phyloP scores from a whole-genome alignment of 2,797 vertebrate genomes.

The Siniperca undulata region DNA sequence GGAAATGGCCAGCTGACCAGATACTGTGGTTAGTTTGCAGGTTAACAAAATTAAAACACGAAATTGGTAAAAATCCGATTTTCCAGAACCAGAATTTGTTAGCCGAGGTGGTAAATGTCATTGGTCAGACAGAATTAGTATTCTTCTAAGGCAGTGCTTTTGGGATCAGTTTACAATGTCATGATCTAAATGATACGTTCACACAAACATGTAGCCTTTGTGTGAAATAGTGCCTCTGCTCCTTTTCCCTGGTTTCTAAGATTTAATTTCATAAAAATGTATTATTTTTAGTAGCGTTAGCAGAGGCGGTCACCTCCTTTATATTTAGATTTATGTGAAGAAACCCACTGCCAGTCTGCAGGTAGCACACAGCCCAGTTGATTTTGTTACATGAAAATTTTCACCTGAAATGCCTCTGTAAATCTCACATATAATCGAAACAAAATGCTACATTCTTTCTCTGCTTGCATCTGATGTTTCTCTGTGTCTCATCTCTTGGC shows the following conservation, averaged over 20 bases:
- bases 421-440: neutral
- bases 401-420: neutral
- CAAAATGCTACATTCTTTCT: accelerated
- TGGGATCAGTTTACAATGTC: neutral
- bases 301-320: neutral
- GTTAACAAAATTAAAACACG: neutral
- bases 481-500: neutral
- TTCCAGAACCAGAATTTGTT: too few species aligned
- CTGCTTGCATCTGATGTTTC: neutral
- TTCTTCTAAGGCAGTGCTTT: neutral
- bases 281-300: neutral
- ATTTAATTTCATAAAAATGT: neutral
- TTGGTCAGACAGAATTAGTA: too few species aligned
- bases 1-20: neutral
- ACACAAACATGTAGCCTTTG: neutral
- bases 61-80: neutral
- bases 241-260: neutral
- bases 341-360: neutral
- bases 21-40: neutral
- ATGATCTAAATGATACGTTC: neutral
- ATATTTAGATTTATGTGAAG: too few species aligned
- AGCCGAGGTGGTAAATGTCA: neutral
- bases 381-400: neutral
- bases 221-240: neutral
- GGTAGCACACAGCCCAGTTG: neutral